Evolutionary conservation across 64 coral and sea anemone species (phyloP).

Genomic region (Astreopora myriophthalma): DNA sequence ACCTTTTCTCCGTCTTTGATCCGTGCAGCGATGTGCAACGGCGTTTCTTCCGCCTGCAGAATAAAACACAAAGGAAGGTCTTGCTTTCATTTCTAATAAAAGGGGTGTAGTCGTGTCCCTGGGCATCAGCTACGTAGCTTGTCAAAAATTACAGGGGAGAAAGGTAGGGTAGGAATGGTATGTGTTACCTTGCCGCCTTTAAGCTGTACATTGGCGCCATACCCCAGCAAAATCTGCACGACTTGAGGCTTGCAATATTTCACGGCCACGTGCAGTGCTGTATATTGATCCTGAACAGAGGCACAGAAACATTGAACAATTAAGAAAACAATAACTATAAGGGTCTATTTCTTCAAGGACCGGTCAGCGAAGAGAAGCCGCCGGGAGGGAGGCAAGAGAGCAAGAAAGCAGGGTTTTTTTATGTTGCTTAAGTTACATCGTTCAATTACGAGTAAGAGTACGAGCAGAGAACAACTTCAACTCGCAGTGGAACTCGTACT

Average conservation of each 20-base stretch:
- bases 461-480: too few species aligned
- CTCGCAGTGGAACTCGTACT: too few species aligned
- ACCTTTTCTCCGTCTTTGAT: conserved; percentile 81
- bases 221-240: conserved; percentile 89
- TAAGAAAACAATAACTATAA: too few species aligned
- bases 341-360: too few species aligned
- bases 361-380: too few species aligned
- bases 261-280: conserved; percentile 88
- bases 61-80: background rate
- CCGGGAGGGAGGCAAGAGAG: too few species aligned
- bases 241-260: conserved; percentile 95
- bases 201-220: conserved; percentile 93
- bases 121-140: too few species aligned
- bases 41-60: conserved; percentile 68
- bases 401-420: too few species aligned
- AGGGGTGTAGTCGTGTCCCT: too few species aligned
- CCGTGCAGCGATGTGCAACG: conserved; percentile 79
- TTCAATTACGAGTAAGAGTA: too few species aligned
- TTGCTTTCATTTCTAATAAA: background rate
- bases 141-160: too few species aligned
- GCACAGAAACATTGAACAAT: background rate
- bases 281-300: conserved; percentile 93
- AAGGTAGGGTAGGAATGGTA: background rate
- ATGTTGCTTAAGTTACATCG: too few species aligned
- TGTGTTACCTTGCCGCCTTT: conserved; percentile 90